Conservation (phyloP, 2,797 vertebrate species). For the Poecilia picta region DNA sequence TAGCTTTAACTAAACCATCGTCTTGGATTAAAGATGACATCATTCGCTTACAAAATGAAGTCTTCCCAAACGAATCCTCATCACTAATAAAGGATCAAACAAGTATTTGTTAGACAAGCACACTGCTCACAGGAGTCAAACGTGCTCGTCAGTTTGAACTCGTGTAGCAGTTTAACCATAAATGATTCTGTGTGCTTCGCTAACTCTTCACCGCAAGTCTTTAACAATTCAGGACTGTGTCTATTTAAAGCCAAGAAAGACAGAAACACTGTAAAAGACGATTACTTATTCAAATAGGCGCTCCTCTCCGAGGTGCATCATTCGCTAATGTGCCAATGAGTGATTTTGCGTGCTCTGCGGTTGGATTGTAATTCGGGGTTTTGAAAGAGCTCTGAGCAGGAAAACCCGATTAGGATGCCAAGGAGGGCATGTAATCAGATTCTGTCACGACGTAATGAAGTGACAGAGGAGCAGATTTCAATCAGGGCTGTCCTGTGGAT, state of each 20-base stretch:
- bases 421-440: slow-evolving; percentile 57
- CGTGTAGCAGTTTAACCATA: slow-evolving; percentile 41
- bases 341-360: slow-evolving; percentile 56
- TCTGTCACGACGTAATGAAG: slow-evolving; percentile 59
- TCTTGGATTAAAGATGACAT: slow-evolving; percentile 23
- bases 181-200: slow-evolving; percentile 53
- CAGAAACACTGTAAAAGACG: slow-evolving; percentile 13
- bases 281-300: slow-evolving; percentile 50
- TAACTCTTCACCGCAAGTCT: slow-evolving; percentile 30
- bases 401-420: slow-evolving; percentile 63
- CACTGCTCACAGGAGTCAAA: slow-evolving; percentile 33
- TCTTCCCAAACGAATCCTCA: slow-evolving; percentile 47
- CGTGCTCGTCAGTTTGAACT: slow-evolving; percentile 39
- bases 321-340: slow-evolving; percentile 46
- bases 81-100: slow-evolving; percentile 68
- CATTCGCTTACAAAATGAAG: slow-evolving; percentile 31
- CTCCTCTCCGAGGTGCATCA: slow-evolving; percentile 43
- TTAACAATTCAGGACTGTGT: slow-evolving; percentile 48
- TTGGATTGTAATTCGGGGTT: slow-evolving; percentile 45
- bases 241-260: slow-evolving; percentile 38
- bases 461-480: slow-evolving; percentile 50
- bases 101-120: slow-evolving; percentile 65
- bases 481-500: slow-evolving; percentile 37
- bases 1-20: slow-evolving; percentile 28
- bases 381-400: slow-evolving; percentile 34